These are phyloP conservation scores for Peromyscus aztecus DNA, from an alignment of 2,797 vertebrate species.

Conservation along the genomic window DNA sequence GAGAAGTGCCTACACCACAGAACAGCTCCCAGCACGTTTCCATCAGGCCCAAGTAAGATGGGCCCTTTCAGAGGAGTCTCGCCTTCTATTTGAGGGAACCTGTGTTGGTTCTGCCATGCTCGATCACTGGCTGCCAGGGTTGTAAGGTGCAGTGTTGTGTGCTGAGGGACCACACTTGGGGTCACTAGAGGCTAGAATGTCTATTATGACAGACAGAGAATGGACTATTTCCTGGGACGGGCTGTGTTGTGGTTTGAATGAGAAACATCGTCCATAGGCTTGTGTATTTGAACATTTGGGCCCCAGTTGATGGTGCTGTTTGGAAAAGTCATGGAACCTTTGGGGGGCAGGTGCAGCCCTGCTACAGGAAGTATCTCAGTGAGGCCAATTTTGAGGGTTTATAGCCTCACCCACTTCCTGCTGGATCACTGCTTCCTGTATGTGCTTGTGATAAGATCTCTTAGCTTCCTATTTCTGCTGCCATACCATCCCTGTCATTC, in stretches of 20 bases:
- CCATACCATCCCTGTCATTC: neutral
- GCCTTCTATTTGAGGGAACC: neutral
- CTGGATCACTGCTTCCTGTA: neutral
- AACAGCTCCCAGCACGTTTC: neutral
- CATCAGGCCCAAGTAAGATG: neutral
- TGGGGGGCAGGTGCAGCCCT: neutral
- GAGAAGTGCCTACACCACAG: neutral
- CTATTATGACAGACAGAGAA: neutral
- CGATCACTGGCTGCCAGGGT: neutral
- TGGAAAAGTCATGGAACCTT: neutral
- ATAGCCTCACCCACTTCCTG: neutral
- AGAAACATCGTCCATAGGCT: neutral
- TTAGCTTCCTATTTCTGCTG: neutral
- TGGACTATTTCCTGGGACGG: neutral
- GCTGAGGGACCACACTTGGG: neutral
- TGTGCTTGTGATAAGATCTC: neutral
- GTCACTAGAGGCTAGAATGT: neutral
- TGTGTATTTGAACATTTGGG: neutral
- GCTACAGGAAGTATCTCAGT: neutral
- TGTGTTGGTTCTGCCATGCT: fast-evolving
- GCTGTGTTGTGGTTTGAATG: neutral
- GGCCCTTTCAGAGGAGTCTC: neutral
- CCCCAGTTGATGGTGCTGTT: neutral
- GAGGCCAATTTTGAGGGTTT: neutral
- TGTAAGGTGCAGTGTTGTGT: too few relatives aligned